A percentile compares a stretch with the other conserved stretches of the same genome.
These are phyloP conservation scores for Trogon melanurus DNA, from an alignment of 2,113 vertebrate genomes.

Conservation along the genomic window DNA sequence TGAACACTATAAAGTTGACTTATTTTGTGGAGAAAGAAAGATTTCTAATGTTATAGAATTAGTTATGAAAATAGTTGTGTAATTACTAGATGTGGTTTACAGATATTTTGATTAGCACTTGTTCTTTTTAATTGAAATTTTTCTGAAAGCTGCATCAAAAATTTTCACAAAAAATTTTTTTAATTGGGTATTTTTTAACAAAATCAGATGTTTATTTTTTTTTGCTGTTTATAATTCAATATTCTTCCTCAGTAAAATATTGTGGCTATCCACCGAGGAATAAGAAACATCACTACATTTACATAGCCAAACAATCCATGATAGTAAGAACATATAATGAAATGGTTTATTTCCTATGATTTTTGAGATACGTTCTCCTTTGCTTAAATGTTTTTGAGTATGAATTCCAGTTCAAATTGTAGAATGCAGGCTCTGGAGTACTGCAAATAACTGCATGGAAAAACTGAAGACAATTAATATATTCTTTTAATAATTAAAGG, in stretches of 20 bases:
- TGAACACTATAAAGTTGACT: neutral
- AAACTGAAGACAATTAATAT: neutral
- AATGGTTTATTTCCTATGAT: neutral
- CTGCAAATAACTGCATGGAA: neutral
- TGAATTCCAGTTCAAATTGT: neutral
- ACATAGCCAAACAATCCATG: neutral
- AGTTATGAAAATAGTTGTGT: neutral
- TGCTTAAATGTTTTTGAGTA: neutral
- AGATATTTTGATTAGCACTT: neutral
- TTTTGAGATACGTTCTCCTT: neutral
- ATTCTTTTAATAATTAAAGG: neutral
- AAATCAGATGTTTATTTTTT: neutral
- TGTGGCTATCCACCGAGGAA: neutral
- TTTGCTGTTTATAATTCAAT: neutral
- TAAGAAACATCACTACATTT: neutral
- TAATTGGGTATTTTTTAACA: neutral
- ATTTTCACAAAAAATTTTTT: neutral
- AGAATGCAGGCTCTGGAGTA: neutral
- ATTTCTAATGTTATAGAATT: neutral
- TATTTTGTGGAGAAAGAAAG: neutral
- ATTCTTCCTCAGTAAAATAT: neutral
- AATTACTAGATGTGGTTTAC: neutral
- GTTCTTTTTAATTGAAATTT: neutral
- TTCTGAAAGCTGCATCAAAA: neutral
- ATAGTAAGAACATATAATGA: neutral